These are phyloP conservation scores for Pithys albifrons DNA, from an alignment of 2,113 vertebrate genomes.

Conservation along the genomic window DNA sequence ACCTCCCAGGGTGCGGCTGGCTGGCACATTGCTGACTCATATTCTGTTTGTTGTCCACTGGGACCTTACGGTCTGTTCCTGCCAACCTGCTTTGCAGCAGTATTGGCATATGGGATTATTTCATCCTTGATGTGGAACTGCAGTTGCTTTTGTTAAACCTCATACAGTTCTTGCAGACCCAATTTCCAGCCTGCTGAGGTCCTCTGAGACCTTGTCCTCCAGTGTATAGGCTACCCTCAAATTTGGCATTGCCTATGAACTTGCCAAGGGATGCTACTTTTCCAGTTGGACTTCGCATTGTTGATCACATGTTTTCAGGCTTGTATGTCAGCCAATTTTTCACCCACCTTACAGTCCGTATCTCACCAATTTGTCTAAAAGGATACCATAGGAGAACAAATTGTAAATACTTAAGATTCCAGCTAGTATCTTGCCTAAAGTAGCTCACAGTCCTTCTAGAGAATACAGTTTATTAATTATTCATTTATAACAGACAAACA, in stretches of 20 bases:
- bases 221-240: neutral
- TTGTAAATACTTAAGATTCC: neutral
- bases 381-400: neutral
- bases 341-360: neutral
- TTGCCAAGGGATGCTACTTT: neutral
- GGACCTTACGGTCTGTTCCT: neutral
- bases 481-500: neutral
- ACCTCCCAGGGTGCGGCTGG: neutral
- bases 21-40: neutral
- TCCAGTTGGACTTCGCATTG: neutral
- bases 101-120: neutral
- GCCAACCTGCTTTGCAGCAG: neutral
- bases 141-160: neutral
- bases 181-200: neutral
- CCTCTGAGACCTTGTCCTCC: neutral
- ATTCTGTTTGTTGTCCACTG: neutral
- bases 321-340: neutral
- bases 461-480: neutral
- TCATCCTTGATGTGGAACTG: neutral
- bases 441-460: neutral
- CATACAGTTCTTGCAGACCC: neutral
- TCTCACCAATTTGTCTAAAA: neutral
- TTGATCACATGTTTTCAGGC: neutral
- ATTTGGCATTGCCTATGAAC: neutral
- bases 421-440: neutral